Evolutionary conservation across 1,140 invertebrate species (phyloP).

Genomic region (Drosophila miranda): DNA sequence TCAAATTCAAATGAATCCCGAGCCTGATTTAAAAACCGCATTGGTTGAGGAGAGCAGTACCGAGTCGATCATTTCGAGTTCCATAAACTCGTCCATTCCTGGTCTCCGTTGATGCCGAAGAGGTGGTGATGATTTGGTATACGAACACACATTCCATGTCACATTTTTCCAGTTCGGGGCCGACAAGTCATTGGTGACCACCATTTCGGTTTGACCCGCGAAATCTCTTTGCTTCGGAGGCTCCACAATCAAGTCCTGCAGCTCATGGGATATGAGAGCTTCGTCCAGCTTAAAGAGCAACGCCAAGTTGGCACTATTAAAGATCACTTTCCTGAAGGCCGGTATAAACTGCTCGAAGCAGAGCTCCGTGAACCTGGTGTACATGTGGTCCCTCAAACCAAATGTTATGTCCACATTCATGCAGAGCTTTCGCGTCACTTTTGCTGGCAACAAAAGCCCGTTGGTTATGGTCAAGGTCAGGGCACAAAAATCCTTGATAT

Average conservation of each 20-base stretch:
- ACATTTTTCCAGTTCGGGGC: conserved; percentile 60
- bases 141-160: conserved; percentile 66
- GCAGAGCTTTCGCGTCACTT: conserved; percentile 54
- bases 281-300: conserved; percentile 65
- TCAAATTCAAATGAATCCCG: conserved; percentile 4
- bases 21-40: conserved; percentile 5
- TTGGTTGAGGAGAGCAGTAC: conserved; percentile 18
- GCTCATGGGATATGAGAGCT: conserved; percentile 50
- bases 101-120: conserved; percentile 60
- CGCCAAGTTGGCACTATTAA: conserved; percentile 62
- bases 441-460: conserved; percentile 61
- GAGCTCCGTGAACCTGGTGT: conserved; percentile 54
- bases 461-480: conserved; percentile 62
- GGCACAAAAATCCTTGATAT: conserved; percentile 65
- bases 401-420: conserved; percentile 69
- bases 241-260: conserved; percentile 10
- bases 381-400: conserved; percentile 62
- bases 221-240: conserved; percentile 43
- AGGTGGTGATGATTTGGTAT: conserved; percentile 71
- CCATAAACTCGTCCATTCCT: conserved; percentile 8
- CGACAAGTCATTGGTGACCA: conserved; percentile 57
- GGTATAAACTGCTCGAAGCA: conserved; percentile 60
- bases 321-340: conserved; percentile 48
- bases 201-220: conserved; percentile 66
- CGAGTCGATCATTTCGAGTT: conserved; percentile 28